Percentiles rank a stretch among this genome's conserved stretches.
These are phyloP conservation scores for Brienomyrus longianalis DNA, from an alignment of 2,113 vertebrate species.

Conservation along the genomic window DNA sequence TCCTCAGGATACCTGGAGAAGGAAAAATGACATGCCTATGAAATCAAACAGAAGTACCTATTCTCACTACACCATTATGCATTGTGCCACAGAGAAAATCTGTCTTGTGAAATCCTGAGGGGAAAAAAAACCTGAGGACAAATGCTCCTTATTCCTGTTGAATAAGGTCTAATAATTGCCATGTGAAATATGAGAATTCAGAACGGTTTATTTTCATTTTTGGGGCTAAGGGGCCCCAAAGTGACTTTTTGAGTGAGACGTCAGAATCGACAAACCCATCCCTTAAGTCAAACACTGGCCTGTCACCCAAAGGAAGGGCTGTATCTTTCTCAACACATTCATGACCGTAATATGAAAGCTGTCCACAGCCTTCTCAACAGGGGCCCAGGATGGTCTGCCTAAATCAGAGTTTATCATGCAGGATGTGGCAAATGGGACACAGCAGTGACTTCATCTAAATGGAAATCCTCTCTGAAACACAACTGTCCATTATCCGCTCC, in stretches of 20 bases:
- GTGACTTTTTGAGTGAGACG: not conserved
- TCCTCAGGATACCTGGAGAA: constrained; percentile 81
- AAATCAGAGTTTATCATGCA: not conserved
- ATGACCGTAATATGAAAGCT: not conserved
- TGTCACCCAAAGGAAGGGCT: not conserved
- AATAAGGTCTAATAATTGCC: not conserved
- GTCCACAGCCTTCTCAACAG: not conserved
- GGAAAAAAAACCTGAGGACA: not conserved
- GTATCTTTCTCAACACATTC: not conserved
- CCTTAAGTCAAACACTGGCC: not conserved
- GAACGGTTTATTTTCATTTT: not conserved
- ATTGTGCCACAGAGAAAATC: not conserved
- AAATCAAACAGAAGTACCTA: not conserved
- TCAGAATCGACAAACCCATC: not conserved
- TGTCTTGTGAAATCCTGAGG: not conserved
- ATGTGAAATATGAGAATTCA: not conserved
- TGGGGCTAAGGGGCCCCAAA: not conserved
- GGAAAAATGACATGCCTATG: not conserved
- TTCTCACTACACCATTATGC: not conserved
- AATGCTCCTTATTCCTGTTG: not conserved
- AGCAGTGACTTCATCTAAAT: not conserved
- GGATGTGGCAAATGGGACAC: not conserved
- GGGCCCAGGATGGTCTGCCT: not conserved
- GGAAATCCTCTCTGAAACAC: not conserved
- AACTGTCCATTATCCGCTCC: not conserved